Evolutionary conservation across 2,888 invertebrate species (phyloP).

Genomic region (Nycteola revayana): DNA sequence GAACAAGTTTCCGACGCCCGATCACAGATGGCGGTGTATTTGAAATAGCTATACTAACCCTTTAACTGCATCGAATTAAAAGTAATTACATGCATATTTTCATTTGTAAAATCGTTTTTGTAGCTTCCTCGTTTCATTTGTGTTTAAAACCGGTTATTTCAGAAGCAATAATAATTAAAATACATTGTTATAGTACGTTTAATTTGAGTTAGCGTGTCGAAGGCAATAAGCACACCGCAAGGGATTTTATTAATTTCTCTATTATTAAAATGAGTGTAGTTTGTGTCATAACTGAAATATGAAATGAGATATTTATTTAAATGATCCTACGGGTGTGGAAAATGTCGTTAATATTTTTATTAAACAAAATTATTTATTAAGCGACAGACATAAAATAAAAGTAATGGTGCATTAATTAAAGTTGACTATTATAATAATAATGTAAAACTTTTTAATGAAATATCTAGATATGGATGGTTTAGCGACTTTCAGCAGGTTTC

Average conservation of each 20-base stretch:
- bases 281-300: slow-evolving; percentile 29
- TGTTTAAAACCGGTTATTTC: slow-evolving; percentile 33
- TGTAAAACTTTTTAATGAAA: no score
- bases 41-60: slow-evolving; percentile 37
- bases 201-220: slow-evolving; percentile 44
- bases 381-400: no score
- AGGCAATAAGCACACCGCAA: slow-evolving; percentile 30
- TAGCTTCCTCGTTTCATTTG: slow-evolving; percentile 31
- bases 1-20: slow-evolving; percentile 36
- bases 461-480: no score
- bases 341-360: no score
- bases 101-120: slow-evolving; percentile 48
- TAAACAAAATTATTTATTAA: no score
- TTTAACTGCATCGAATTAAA: slow-evolving; percentile 43
- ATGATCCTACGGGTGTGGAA: slow-evolving; percentile 6
- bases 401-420: no score
- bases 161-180: slow-evolving; percentile 50
- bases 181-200: slow-evolving; percentile 53
- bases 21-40: slow-evolving; percentile 64
- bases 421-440: no score
- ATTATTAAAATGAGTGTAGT: slow-evolving; percentile 45
- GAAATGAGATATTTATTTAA: slow-evolving; percentile 28
- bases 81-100: slow-evolving; percentile 56
- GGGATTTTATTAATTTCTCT: slow-evolving; percentile 47
- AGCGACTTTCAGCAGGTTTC: no score